These are phyloP conservation scores for Idris sp. DNA, from an alignment of 1,140 invertebrate species.

Conservation along the genomic window DNA sequence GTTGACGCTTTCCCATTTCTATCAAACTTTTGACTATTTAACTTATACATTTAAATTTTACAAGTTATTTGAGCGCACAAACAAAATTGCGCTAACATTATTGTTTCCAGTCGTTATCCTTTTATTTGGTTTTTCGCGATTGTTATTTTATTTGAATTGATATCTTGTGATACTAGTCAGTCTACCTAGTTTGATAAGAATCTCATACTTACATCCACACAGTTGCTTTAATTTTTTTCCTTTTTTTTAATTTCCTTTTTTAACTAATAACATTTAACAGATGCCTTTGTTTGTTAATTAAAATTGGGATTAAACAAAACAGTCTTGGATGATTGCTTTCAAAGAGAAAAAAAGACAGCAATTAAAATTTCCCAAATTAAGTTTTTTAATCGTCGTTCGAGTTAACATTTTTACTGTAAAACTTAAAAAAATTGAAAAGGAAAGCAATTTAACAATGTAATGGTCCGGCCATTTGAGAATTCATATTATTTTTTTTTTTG, in stretches of 20 bases:
- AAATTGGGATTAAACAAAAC: slow-evolving; percentile 6
- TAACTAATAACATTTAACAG: slow-evolving; percentile 47
- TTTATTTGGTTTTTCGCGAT: slow-evolving; percentile 38
- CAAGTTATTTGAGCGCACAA: slow-evolving; percentile 53
- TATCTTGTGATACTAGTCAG: slow-evolving; percentile 63
- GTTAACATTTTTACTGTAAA: slow-evolving; percentile 32
- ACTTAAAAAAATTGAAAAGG: slow-evolving; percentile 36
- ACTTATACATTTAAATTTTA: slow-evolving; percentile 67
- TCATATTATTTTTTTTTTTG: slow-evolving; percentile 61
- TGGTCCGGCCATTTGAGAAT: slow-evolving; percentile 67
- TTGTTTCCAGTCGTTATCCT: slow-evolving; percentile 40
- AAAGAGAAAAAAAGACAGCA: slow-evolving; percentile 15
- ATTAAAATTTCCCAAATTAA: slow-evolving; percentile 50
- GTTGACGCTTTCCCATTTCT: slow-evolving; percentile 74
- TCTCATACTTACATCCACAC: slow-evolving; percentile 41
- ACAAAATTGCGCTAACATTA: slow-evolving; percentile 20
- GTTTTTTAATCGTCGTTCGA: slow-evolving; percentile 19
- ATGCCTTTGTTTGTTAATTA: slow-evolving; percentile 18
- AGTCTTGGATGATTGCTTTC: slow-evolving; percentile 17
- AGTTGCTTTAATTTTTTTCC: slow-evolving; percentile 40
- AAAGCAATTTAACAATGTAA: slow-evolving; percentile 66
- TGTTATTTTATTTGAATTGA: slow-evolving; percentile 54
- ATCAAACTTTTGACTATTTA: slow-evolving; percentile 73
- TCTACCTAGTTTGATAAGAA: slow-evolving; percentile 54
- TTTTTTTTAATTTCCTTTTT: too few species aligned